Evolutionary conservation across 2,113 vertebrate genomes (phyloP).

Genomic region (Oreotrochilus melanogaster): DNA sequence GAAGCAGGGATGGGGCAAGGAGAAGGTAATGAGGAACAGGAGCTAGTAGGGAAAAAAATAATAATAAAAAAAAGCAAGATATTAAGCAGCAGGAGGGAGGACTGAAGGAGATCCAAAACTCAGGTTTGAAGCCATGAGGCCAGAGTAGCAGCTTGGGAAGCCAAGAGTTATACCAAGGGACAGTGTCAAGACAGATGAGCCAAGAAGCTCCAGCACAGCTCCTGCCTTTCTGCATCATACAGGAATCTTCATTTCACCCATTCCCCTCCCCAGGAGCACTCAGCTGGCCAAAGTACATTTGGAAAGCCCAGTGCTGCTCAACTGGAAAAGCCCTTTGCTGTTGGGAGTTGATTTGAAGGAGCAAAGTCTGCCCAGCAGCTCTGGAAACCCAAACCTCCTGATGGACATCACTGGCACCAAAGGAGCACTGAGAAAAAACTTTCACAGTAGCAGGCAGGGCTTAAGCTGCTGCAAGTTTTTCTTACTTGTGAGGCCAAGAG

Average conservation of each 20-base stretch:
- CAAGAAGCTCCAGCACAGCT: background rate
- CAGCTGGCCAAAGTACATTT: background rate
- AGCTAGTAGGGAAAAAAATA: background rate
- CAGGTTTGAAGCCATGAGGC: background rate
- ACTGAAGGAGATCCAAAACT: background rate
- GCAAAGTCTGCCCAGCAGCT: background rate
- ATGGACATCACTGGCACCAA: background rate
- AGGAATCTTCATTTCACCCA: background rate
- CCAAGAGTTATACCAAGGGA: background rate
- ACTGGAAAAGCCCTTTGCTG: background rate
- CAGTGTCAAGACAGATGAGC: accelerated
- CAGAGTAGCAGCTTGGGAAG: background rate
- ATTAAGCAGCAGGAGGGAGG: background rate
- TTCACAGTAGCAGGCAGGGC: background rate
- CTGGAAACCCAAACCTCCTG: background rate
- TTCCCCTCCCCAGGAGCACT: background rate
- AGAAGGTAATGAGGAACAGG: background rate
- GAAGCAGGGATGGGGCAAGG: slow-evolving; percentile 17
- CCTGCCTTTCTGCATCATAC: accelerated
- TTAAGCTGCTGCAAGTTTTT: background rate
- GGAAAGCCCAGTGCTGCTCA: accelerated
- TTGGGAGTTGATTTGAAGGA: background rate
- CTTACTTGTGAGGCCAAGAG: background rate
- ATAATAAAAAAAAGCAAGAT: background rate
- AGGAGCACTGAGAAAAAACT: background rate